These are phyloP conservation scores for Drosophila anomelani DNA, from an alignment of 2,888 invertebrate genomes.

Conservation along the genomic window DNA sequence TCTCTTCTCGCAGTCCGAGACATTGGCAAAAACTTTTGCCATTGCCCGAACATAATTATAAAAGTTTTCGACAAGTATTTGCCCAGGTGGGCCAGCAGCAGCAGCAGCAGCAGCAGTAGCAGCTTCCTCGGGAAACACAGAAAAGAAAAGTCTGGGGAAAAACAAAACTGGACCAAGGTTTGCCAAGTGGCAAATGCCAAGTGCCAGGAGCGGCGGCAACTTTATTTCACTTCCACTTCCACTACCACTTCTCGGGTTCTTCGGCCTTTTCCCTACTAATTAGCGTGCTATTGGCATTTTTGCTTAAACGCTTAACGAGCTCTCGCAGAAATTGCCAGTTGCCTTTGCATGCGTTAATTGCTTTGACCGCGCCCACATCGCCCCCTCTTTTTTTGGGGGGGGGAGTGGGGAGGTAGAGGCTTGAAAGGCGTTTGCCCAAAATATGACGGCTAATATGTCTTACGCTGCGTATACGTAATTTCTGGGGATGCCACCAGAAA, in stretches of 20 bases:
- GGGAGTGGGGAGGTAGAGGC: no score
- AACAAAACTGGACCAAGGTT: constrained; percentile 61
- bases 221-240: constrained; percentile 7
- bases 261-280: constrained; percentile 57
- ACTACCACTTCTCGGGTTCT: constrained; percentile 3
- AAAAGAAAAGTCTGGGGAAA: constrained; percentile 14
- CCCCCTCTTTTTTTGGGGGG: neutral
- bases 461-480: constrained; percentile 64
- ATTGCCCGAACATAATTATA: constrained; percentile 80
- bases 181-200: constrained; percentile 66
- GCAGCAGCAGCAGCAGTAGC: constrained; percentile 3
- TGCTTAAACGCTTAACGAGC: constrained; percentile 78
- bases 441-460: constrained; percentile 46
- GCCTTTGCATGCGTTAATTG: constrained; percentile 60
- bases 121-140: constrained; percentile 17
- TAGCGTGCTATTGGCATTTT: constrained; percentile 80
- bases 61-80: constrained; percentile 81
- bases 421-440: constrained; percentile 22
- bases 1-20: constrained; percentile 39
- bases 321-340: constrained; percentile 67
- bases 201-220: constrained; percentile 48
- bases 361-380: constrained; percentile 35
- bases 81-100: constrained; percentile 66
- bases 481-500: constrained; percentile 66
- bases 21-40: constrained; percentile 76